phyloP scores from a whole-genome alignment of 2,888 invertebrate genomes.

The Pristionchus japonicus region DNA sequence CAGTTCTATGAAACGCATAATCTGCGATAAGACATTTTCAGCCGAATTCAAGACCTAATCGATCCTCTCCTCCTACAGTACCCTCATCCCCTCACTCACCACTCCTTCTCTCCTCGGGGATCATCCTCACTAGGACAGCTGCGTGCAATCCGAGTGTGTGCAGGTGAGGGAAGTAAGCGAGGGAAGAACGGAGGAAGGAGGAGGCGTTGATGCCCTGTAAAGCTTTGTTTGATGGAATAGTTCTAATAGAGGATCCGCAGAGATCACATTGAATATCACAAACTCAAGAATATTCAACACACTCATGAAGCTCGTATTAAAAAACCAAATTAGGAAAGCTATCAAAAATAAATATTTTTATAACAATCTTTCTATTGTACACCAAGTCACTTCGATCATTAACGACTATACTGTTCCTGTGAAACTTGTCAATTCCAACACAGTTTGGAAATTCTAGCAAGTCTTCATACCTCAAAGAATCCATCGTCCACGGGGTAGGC shows the following conservation, averaged over 20 bases:
- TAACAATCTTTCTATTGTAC: no score
- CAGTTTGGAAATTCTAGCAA: no score
- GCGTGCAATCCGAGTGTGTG: neutral
- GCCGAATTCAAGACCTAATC: no score
- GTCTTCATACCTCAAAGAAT: constrained; percentile 44
- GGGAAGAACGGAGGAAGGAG: neutral
- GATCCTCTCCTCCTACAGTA: neutral
- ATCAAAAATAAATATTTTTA: no score
- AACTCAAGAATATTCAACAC: no score
- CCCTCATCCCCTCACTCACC: neutral
- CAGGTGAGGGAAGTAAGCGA: neutral
- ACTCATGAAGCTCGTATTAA: no score
- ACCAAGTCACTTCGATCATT: no score
- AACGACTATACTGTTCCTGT: no score
- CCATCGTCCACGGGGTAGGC: constrained; percentile 31
- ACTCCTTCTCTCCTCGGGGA: constrained; percentile 19
- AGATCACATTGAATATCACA: no score
- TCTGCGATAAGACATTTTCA: neutral
- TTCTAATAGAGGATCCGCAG: no score
- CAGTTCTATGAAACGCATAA: neutral
- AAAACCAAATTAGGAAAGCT: no score
- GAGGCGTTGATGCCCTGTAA: neutral
- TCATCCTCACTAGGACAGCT: neutral
- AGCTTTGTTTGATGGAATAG: neutral
- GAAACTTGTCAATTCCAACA: no score